Percentiles rank a stretch among this genome's conserved stretches.
Evolutionary conservation across 2,888 invertebrate species (phyloP).

Genomic region (Eristalis tenax): DNA sequence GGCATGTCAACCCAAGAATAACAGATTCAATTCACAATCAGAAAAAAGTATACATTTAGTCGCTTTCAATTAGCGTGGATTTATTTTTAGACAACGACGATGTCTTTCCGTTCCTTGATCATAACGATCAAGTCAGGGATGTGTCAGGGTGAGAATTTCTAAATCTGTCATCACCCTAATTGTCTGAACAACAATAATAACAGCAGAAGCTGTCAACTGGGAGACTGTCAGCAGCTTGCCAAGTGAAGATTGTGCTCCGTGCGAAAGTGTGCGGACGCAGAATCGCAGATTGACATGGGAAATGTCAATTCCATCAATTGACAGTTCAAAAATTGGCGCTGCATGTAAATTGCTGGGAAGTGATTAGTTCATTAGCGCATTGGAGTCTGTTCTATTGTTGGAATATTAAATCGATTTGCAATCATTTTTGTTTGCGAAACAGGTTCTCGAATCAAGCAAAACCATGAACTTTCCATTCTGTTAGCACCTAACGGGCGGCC

Average conservation of each 20-base stretch:
- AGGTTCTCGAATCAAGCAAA: neutral
- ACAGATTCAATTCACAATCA: conserved; percentile 22
- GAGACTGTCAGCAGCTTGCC: neutral
- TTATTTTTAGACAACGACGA: conserved; percentile 36
- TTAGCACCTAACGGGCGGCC: neutral
- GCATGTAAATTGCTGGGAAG: neutral
- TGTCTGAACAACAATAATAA: neutral
- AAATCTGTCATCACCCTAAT: neutral
- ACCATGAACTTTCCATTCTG: neutral
- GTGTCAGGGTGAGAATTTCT: conserved; percentile 30
- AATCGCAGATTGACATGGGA: neutral
- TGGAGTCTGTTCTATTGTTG: neutral
- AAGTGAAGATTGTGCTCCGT: neutral
- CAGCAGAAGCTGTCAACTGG: neutral
- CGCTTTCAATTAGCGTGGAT: conserved; percentile 30
- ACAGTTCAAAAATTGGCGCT: neutral
- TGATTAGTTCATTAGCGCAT: neutral
- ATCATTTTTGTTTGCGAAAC: neutral
- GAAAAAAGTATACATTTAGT: conserved; percentile 43
- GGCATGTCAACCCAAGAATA: neutral
- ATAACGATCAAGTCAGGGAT: neutral
- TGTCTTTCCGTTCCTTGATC: neutral
- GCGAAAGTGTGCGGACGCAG: neutral
- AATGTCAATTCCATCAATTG: neutral
- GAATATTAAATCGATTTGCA: neutral